These are phyloP conservation scores for Drosophila borealis DNA, from an alignment of 2,888 invertebrate species.

Conservation along the genomic window DNA sequence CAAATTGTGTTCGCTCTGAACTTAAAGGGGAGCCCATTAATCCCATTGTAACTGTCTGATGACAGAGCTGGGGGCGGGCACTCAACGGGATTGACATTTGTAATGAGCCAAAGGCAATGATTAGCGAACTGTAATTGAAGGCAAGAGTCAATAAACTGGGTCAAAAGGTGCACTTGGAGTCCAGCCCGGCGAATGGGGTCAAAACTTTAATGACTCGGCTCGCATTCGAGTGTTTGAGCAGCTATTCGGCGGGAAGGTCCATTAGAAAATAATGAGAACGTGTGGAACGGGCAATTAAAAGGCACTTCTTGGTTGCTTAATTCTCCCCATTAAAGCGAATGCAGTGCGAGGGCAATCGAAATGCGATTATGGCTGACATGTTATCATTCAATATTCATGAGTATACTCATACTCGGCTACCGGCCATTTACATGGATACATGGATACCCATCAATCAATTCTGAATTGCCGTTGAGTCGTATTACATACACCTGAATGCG, in stretches of 20 bases:
- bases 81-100: constrained; percentile 62
- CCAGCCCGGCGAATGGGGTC: constrained; percentile 11
- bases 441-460: constrained; percentile 58
- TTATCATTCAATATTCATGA: constrained; percentile 58
- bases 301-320: constrained; percentile 3
- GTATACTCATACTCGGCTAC: constrained; percentile 25
- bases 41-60: constrained; percentile 25
- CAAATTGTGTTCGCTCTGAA: constrained; percentile 43
- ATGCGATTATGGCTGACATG: constrained; percentile 48
- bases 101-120: constrained; percentile 58
- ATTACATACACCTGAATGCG: constrained; percentile 42
- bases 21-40: constrained; percentile 38
- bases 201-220: constrained; percentile 14
- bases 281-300: constrained; percentile 31
- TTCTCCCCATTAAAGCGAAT: constrained; percentile 14
- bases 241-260: constrained; percentile 50
- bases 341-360: constrained; percentile 31
- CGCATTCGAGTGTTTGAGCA: constrained; percentile 30
- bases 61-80: constrained; percentile 17
- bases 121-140: constrained; percentile 61
- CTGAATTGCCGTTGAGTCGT: constrained; percentile 52
- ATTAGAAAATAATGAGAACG: constrained; percentile 37
- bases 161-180: constrained; percentile 34
- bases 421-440: constrained; percentile 10
- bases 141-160: constrained; percentile 51